These are phyloP conservation scores for Platerodrilus igneus DNA, from an alignment of 2,888 invertebrate genomes.

Conservation along the genomic window DNA sequence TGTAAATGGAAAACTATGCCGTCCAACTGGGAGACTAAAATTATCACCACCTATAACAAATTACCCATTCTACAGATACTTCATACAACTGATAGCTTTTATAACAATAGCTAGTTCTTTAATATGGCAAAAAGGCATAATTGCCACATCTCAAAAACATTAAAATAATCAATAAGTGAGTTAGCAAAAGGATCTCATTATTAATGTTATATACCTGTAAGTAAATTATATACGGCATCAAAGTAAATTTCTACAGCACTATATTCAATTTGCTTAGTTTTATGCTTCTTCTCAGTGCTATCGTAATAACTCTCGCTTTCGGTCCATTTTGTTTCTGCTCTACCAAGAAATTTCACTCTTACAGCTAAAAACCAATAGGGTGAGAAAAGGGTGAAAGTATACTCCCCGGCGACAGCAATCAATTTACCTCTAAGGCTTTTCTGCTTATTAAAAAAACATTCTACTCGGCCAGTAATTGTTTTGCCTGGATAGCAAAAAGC, in stretches of 20 bases:
- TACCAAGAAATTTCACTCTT: conserved; percentile 20
- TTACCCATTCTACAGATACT: too few relatives aligned
- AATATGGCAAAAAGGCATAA: too few relatives aligned
- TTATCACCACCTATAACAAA: conserved; percentile 32
- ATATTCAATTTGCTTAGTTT: conserved; percentile 11
- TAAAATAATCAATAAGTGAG: too few relatives aligned
- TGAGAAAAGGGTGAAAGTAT: too few relatives aligned
- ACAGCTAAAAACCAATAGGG: conserved; percentile 23
- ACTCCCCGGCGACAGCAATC: too few relatives aligned
- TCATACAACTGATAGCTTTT: not conserved
- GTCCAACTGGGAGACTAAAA: conserved; percentile 32
- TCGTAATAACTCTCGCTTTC: conserved; percentile 20
- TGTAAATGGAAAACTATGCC: conserved; percentile 37
- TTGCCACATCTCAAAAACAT: too few relatives aligned
- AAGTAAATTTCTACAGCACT: conserved; percentile 14
- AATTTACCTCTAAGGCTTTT: conserved; percentile 24
- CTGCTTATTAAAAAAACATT: conserved; percentile 19
- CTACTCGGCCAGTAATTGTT: conserved; percentile 22
- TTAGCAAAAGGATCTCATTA: too few relatives aligned
- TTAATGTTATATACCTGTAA: too few relatives aligned
- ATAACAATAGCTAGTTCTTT: not conserved
- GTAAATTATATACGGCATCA: conserved; percentile 12
- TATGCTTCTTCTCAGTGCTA: conserved; percentile 2
- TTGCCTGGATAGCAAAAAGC: conserved; percentile 20
- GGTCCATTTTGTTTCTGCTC: conserved; percentile 21